A percentile compares a stretch with the other conserved stretches of the same genome.
phyloP scores from a whole-genome alignment of 2,113 vertebrate species.

The Sinocyclocheilus anophthalmus region DNA sequence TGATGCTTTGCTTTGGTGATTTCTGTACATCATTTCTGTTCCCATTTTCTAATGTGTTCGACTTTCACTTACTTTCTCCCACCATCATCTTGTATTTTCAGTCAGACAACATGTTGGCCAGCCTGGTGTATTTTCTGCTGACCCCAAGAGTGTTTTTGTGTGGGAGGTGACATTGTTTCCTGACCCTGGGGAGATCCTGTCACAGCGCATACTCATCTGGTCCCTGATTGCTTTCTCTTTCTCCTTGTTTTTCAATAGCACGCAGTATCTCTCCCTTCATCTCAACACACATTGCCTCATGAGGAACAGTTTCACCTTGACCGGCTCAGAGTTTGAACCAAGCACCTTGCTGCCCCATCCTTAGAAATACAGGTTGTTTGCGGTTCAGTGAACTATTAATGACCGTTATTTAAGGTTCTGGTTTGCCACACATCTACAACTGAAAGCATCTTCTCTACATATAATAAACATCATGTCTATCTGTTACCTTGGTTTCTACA shows the following conservation, averaged over 20 bases:
- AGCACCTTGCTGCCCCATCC: conserved; percentile 46
- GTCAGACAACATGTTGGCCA: conserved; percentile 39
- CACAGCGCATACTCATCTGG: conserved; percentile 2
- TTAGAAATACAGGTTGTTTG: conserved; percentile 45
- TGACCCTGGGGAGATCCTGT: conserved; percentile 56
- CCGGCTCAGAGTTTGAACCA: conserved; percentile 55
- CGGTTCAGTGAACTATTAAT: conserved; percentile 50
- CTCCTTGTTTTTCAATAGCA: conserved; percentile 47
- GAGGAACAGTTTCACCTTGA: conserved; percentile 46
- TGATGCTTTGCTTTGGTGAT: not conserved
- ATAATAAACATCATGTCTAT: conserved; percentile 48
- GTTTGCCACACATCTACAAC: not conserved
- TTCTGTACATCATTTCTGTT: not conserved
- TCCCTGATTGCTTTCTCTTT: conserved; percentile 61
- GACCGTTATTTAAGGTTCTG: conserved; percentile 28
- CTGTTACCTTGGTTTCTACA: conserved; percentile 52
- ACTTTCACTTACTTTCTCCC: conserved; percentile 26
- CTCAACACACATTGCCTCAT: conserved; percentile 10
- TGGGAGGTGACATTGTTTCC: conserved; percentile 67
- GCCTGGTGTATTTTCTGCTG: conserved; percentile 42
- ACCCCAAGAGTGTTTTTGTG: conserved; percentile 51
- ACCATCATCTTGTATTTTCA: conserved; percentile 35
- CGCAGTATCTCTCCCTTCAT: conserved; percentile 26
- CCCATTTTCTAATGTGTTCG: conserved; percentile 21
- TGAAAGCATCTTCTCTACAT: conserved; percentile 17